Conservation (phyloP, 2,113 vertebrate genomes). For the Erythrocebus patas region DNA sequence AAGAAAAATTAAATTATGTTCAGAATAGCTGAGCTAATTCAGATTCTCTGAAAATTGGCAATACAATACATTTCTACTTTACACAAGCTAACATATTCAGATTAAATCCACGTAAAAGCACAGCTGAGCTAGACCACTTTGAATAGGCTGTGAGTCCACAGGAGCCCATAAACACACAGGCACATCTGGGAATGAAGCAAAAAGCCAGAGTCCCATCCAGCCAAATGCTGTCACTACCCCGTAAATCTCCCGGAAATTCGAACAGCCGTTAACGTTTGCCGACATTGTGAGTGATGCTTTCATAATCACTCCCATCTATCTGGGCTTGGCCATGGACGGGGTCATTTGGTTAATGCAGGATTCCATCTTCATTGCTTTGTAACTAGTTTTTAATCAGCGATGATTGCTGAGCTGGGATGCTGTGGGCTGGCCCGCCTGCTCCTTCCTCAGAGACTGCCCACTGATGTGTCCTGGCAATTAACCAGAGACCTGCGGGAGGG, state of each 20-base stretch:
- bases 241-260: slow-evolving; percentile 73
- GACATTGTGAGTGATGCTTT: slow-evolving; percentile 70
- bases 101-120: not conserved
- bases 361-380: slow-evolving; percentile 92
- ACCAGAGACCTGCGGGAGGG: slow-evolving; percentile 68
- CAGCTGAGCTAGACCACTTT: not conserved
- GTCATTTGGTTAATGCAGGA: slow-evolving; percentile 90
- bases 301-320: slow-evolving; percentile 68
- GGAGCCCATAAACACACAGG: not conserved
- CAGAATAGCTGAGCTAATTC: slow-evolving; percentile 60
- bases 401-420: slow-evolving; percentile 89
- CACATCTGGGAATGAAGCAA: slow-evolving; percentile 45
- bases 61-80: slow-evolving; percentile 20
- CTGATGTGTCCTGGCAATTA: slow-evolving; percentile 90
- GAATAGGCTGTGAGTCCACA: not conserved
- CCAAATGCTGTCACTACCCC: slow-evolving; percentile 55
- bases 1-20: slow-evolving; percentile 72
- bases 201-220: not conserved
- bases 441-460: slow-evolving; percentile 83
- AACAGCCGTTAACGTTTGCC: slow-evolving; percentile 53
- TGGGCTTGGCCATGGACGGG: slow-evolving; percentile 76
- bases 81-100: slow-evolving; percentile 3
- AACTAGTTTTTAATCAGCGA: slow-evolving; percentile 95
- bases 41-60: slow-evolving; percentile 53
- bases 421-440: slow-evolving; percentile 77